phyloP scores from a whole-genome alignment of 2,888 invertebrate species.

The Electrophaes corylata region DNA sequence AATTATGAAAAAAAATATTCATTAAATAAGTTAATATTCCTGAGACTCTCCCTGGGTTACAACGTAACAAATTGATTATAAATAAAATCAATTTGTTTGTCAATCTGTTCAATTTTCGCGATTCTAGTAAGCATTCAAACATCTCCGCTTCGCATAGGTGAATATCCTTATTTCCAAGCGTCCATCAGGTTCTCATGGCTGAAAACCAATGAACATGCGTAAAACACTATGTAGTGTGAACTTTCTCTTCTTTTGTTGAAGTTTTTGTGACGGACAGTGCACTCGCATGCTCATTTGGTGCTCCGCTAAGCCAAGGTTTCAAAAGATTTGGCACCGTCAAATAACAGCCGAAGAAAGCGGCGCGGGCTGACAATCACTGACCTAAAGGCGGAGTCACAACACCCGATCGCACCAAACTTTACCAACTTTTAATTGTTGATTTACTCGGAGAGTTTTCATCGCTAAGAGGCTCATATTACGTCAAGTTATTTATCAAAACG shows the following conservation, averaged over 20 bases:
- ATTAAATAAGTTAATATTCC: no score
- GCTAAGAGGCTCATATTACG: no score
- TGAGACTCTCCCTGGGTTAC: no score
- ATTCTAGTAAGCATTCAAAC: not conserved
- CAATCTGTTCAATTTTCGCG: no score
- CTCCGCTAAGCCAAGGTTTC: constrained; percentile 33
- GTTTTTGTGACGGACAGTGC: constrained; percentile 52
- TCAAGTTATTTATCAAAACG: no score
- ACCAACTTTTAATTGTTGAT: not conserved
- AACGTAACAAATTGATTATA: no score
- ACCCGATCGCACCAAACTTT: not conserved
- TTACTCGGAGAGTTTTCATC: not conserved
- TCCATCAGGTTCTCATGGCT: constrained; percentile 58
- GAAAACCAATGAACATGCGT: constrained; percentile 77
- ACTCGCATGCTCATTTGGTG: constrained; percentile 79
- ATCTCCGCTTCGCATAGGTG: constrained; percentile 6
- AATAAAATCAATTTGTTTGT: no score
- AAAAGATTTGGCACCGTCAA: not conserved
- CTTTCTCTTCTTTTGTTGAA: not conserved
- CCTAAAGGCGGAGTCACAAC: not conserved
- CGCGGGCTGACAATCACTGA: not conserved
- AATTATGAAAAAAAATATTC: no score
- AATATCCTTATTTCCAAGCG: constrained; percentile 54
- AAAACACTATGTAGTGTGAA: constrained; percentile 40
- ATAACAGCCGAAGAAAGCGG: not conserved